A percentile compares a stretch with the other conserved stretches of the same genome.
Evolutionary conservation across 2,797 vertebrate species (phyloP).

Genomic region (Trachops cirrhosus): DNA sequence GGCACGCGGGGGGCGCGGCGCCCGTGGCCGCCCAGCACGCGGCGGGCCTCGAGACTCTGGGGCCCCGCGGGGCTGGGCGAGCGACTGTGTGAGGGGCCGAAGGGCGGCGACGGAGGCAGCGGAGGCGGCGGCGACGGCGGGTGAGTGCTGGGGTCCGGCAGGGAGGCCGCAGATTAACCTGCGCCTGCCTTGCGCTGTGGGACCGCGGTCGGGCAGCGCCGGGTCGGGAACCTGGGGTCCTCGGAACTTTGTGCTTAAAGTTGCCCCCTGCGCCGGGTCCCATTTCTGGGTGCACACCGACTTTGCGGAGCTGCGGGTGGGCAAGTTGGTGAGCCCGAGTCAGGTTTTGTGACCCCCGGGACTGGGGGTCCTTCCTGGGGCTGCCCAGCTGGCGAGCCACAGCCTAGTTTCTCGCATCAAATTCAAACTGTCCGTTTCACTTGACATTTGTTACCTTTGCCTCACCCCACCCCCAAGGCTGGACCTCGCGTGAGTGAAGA

Average conservation of each 20-base stretch:
- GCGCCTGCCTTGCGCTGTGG: too few relatives aligned
- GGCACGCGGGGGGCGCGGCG: constrained; percentile 2
- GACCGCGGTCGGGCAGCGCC: background rate
- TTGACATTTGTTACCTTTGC: background rate
- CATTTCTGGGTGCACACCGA: background rate
- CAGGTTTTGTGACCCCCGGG: background rate
- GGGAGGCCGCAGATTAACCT: too few relatives aligned
- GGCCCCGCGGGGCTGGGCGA: accelerated
- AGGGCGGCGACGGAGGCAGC: background rate
- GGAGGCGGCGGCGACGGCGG: background rate
- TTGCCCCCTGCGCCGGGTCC: too few relatives aligned
- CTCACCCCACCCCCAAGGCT: background rate
- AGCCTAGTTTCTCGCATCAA: background rate
- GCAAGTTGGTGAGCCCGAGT: background rate
- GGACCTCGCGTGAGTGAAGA: background rate
- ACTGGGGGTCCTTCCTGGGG: background rate
- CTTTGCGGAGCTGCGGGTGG: accelerated
- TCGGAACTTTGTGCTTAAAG: background rate
- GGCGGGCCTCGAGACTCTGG: background rate
- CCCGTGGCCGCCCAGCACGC: accelerated
- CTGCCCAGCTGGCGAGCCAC: background rate
- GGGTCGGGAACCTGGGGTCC: background rate
- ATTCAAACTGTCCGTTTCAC: background rate
- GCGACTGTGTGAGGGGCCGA: background rate
- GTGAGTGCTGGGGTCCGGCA: background rate